Evolutionary conservation across 2,888 invertebrate genomes (phyloP), one percentile per base, ranked within the genome.

Genomic region (Laothoe populi): DNA sequence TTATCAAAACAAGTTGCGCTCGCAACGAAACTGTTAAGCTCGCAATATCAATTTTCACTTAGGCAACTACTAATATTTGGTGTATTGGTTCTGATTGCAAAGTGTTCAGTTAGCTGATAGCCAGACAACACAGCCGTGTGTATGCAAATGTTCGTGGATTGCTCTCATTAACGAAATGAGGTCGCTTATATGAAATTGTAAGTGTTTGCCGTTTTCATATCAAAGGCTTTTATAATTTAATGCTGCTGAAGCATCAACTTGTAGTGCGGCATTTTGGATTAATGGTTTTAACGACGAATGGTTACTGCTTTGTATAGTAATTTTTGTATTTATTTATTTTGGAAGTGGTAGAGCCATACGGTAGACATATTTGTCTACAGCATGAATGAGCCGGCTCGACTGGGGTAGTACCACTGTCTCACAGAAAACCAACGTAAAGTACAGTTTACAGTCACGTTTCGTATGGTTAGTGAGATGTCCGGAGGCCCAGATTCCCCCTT

Each of bases 161-260:
- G 81, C 83, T 83, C 88, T 89, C 87, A 87, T 90, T 90, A 88
- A 78, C 77, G 79, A 75, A 86, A 90, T 86, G 83, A 81, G 77
- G 81, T 79, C 81, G 77, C 79, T 85, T 84, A 86, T 87, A 87
- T 86, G 77, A 81, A 78, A 60, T 71, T 73, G 70, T 70, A 72
- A 70, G 68, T 65, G 63, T 64, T 68, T 71, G 70, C 64, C 64
- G 63, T 61, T 49, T 53, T 49, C 26, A 42, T 61, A 53, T 42
- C 49, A 60, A 60, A 49, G 16, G 16, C 40, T 26, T 49, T 40
- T 4, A 16, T 60, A 60, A 59, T 35, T 42, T 31, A 60, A 60
- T 38, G 38, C 23, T 40, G 38, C 4, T 45, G 19, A 46, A 35
- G 31, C 8, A 13, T 46, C 19, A 35, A 46, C 10, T 48, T 26